These are phyloP conservation scores for Geopemphigus sp. DNA, from an alignment of 1,140 invertebrate species.

Conservation along the genomic window DNA sequence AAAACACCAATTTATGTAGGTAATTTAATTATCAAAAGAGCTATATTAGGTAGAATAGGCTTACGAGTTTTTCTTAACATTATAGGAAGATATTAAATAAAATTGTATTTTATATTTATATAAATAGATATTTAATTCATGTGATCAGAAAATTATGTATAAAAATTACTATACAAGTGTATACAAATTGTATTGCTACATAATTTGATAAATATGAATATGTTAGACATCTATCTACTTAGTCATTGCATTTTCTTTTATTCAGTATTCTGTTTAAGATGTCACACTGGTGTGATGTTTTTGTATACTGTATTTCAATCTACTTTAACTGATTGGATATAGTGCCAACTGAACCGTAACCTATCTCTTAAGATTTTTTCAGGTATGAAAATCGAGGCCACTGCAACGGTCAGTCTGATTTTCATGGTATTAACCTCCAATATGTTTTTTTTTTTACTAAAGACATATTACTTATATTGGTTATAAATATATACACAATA, in stretches of 20 bases:
- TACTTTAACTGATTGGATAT: conserved; percentile 42
- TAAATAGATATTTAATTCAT: too few relatives aligned
- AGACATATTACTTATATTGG: not conserved
- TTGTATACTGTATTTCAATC: not conserved
- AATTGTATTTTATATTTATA: too few relatives aligned
- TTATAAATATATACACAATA: conserved; percentile 9
- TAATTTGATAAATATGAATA: not conserved
- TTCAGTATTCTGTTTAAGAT: conserved; percentile 10
- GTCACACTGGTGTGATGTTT: not conserved
- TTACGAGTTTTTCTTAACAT: too few relatives aligned
- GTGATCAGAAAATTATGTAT: too few relatives aligned
- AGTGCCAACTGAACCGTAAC: conserved; percentile 33
- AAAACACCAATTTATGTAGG: too few relatives aligned
- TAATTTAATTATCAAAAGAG: too few relatives aligned
- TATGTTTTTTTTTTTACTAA: conserved; percentile 21
- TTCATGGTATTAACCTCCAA: conserved; percentile 45
- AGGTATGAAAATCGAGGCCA: conserved; percentile 41
- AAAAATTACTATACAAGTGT: too few relatives aligned
- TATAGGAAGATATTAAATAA: too few relatives aligned
- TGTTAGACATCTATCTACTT: not conserved
- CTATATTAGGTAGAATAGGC: too few relatives aligned
- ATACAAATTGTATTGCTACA: too few relatives aligned
- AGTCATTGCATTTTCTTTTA: not conserved
- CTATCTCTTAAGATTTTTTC: conserved; percentile 25
- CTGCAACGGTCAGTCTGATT: conserved; percentile 36